phyloP scores from a whole-genome alignment of 1,140 invertebrate species.

The Drosophila aff. region DNA sequence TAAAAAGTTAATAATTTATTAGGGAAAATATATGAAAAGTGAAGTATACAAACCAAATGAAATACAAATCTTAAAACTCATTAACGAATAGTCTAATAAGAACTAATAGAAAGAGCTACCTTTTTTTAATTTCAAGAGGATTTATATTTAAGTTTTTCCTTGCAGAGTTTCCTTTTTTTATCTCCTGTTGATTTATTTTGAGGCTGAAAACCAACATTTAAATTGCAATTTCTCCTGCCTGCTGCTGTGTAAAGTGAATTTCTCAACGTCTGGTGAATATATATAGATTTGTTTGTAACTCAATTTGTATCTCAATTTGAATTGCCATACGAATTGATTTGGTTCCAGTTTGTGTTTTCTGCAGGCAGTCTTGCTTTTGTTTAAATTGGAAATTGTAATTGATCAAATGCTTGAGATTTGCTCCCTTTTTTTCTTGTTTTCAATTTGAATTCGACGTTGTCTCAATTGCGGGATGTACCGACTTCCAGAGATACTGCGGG shows the following conservation, averaged over 20 bases:
- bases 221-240: background rate
- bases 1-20: background rate
- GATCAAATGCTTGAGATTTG: conserved; percentile 81
- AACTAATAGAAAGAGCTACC: background rate
- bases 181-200: conserved; percentile 3
- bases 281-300: conserved; percentile 22
- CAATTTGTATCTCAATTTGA: conserved; percentile 70
- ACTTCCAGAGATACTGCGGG: conserved; percentile 3
- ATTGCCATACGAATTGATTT: conserved; percentile 67
- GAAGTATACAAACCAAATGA: background rate
- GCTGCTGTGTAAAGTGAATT: conserved; percentile 18
- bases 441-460: conserved; percentile 70
- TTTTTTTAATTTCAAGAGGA: background rate
- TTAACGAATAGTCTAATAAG: too few species aligned
- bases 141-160: background rate
- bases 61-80: background rate
- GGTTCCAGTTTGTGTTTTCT: conserved; percentile 46
- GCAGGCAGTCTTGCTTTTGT: conserved; percentile 35
- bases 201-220: background rate
- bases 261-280: conserved; percentile 33
- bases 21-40: background rate
- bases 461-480: conserved; percentile 57
- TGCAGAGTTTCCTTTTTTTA: background rate
- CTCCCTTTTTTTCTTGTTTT: conserved; percentile 21
- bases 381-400: conserved; percentile 83